Conservation (phyloP, 2,113 vertebrate species). For the Herpetotheres cachinnans region DNA sequence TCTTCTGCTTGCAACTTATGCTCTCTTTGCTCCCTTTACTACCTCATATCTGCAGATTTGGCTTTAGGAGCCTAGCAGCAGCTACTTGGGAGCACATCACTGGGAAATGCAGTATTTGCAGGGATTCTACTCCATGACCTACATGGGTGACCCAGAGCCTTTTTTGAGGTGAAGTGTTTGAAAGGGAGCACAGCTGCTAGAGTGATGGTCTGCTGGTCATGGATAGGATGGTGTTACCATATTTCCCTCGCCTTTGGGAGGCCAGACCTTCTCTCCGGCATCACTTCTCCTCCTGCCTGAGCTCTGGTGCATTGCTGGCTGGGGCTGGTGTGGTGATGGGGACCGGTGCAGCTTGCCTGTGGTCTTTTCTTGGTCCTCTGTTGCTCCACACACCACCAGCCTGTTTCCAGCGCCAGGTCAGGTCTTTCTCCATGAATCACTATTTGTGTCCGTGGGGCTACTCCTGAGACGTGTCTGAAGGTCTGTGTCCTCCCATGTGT, state of each 20-base stretch:
- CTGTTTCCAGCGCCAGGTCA: rapidly evolving
- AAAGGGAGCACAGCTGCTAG: not conserved
- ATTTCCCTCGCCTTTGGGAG: not conserved
- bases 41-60: not conserved
- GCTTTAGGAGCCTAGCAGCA: not conserved
- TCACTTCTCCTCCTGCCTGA: rapidly evolving
- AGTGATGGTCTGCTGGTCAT: rapidly evolving
- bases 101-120: not conserved
- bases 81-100: not conserved
- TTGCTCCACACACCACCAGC: not conserved
- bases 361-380: not conserved
- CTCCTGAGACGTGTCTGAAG: not conserved
- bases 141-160: not conserved
- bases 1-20: not conserved
- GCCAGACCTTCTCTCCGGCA: not conserved
- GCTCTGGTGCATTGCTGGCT: not conserved
- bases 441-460: rapidly evolving
- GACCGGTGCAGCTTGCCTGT: not conserved
- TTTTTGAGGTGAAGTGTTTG: not conserved
- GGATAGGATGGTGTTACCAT: rapidly evolving
- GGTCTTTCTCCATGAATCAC: not conserved
- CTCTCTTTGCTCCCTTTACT: not conserved
- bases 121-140: not conserved
- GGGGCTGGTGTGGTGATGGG: not conserved
- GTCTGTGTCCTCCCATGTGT: not conserved